These are phyloP conservation scores for Mycteria americana DNA, from an alignment of 2,797 vertebrate species.

Conservation along the genomic window DNA sequence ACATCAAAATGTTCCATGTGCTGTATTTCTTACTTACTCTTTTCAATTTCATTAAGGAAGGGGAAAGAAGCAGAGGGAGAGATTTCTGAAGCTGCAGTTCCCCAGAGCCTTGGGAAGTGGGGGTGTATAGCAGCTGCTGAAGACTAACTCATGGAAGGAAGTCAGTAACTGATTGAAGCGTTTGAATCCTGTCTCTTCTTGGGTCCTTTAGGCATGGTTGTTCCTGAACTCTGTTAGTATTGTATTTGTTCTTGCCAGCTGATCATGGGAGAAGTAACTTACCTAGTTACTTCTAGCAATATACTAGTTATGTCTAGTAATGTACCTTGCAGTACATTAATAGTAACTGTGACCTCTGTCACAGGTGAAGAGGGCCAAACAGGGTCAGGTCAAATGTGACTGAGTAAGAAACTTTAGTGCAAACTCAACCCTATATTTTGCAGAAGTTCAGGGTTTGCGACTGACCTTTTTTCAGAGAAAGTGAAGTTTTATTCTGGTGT, in stretches of 20 bases:
- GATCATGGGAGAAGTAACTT: not conserved
- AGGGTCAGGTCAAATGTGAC: not conserved
- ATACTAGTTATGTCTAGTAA: not conserved
- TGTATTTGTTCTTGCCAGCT: not conserved
- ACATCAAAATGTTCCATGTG: conserved; percentile 34
- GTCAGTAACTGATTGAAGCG: not conserved
- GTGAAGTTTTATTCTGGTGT: not conserved
- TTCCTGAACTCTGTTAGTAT: not conserved
- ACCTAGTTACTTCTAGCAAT: not conserved
- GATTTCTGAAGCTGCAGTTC: conserved; percentile 30
- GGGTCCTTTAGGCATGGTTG: not conserved
- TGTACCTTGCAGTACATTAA: not conserved
- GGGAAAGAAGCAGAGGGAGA: not conserved
- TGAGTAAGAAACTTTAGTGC: not conserved
- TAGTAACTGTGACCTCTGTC: not conserved
- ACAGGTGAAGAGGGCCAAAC: not conserved
- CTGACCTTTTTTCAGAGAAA: not conserved
- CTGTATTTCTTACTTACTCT: conserved; percentile 68
- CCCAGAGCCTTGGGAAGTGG: conserved; percentile 18
- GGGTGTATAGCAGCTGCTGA: conserved; percentile 1
- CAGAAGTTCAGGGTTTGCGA: not conserved
- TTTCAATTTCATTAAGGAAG: conserved; percentile 60
- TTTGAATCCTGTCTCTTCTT: not conserved
- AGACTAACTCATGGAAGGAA: not conserved
- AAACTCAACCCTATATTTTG: not conserved